phyloP scores from a whole-genome alignment of 2,113 vertebrate species.

The Heterotis niloticus region DNA sequence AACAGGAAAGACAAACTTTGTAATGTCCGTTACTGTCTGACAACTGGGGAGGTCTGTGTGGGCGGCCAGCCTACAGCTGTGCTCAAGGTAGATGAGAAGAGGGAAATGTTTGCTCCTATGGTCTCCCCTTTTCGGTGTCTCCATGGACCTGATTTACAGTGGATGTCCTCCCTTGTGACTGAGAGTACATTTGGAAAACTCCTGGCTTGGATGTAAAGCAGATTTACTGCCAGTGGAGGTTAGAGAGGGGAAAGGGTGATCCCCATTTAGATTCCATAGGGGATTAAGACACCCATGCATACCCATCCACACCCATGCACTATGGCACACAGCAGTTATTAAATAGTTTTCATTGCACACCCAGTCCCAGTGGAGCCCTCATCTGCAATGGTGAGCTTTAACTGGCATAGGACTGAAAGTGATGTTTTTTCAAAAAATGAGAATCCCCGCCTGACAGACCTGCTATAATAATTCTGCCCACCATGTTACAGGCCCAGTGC shows the following conservation, averaged over 20 bases:
- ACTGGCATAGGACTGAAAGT: neutral
- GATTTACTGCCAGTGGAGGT: constrained; percentile 24
- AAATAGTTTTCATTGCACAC: neutral
- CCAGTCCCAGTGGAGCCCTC: neutral
- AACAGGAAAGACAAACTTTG: constrained; percentile 24
- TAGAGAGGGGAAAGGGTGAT: constrained; percentile 14
- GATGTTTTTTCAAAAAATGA: neutral
- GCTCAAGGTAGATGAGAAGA: constrained; percentile 18
- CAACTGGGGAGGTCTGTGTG: constrained; percentile 27
- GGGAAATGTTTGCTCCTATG: constrained; percentile 18
- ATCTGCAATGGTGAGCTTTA: neutral
- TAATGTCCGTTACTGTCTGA: constrained; percentile 2
- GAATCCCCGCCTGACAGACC: neutral
- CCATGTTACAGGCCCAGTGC: neutral
- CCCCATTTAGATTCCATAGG: constrained; percentile 16
- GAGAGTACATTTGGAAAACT: constrained; percentile 20
- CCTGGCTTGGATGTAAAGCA: constrained; percentile 6
- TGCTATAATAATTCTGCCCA: neutral
- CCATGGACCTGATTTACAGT: constrained; percentile 23
- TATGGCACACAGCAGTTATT: neutral
- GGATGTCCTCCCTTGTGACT: constrained; percentile 16
- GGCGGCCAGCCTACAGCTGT: constrained; percentile 17
- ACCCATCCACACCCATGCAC: constrained; percentile 4
- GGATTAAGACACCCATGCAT: constrained; percentile 20
- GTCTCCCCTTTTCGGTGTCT: neutral